Conservation (phyloP, 53 echinoderm and acorn worm genomes). For the Stichopus horrens region DNA sequence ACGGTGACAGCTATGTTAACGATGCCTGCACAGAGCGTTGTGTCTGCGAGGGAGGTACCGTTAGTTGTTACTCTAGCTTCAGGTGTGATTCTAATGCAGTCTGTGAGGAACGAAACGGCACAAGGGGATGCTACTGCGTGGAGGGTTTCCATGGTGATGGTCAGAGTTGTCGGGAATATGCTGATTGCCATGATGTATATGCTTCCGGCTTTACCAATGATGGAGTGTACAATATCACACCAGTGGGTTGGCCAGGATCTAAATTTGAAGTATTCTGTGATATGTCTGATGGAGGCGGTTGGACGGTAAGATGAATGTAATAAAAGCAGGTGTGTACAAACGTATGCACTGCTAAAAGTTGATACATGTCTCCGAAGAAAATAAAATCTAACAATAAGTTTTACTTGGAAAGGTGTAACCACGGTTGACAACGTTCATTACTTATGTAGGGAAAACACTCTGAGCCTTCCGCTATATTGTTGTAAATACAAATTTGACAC, state of each 20-base stretch:
- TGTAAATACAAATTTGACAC: too few species aligned
- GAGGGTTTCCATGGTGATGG: conserved; percentile 14
- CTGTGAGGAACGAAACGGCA: conserved; percentile 13
- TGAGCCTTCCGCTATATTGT: too few species aligned
- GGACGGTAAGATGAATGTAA: neutral
- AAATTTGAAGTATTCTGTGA: conserved; percentile 27
- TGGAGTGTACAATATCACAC: conserved; percentile 24
- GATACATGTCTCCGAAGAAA: too few species aligned
- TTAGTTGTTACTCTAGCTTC: neutral
- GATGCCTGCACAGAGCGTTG: conserved; percentile 13
- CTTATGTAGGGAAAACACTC: too few species aligned
- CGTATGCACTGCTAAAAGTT: too few species aligned
- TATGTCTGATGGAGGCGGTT: conserved; percentile 28
- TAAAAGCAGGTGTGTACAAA: too few species aligned
- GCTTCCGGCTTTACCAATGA: neutral
- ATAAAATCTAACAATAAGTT: too few species aligned
- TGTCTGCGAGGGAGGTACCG: neutral
- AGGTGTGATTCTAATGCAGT: conserved; percentile 9
- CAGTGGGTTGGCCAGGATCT: conserved; percentile 17
- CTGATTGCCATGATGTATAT: conserved; percentile 18
- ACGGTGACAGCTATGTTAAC: neutral
- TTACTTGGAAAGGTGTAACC: too few species aligned
- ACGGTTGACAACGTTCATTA: too few species aligned
- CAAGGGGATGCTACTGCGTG: neutral
- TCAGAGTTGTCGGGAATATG: neutral